phyloP scores from a whole-genome alignment of 2,797 vertebrate species.

The Meriones psammophilus region DNA sequence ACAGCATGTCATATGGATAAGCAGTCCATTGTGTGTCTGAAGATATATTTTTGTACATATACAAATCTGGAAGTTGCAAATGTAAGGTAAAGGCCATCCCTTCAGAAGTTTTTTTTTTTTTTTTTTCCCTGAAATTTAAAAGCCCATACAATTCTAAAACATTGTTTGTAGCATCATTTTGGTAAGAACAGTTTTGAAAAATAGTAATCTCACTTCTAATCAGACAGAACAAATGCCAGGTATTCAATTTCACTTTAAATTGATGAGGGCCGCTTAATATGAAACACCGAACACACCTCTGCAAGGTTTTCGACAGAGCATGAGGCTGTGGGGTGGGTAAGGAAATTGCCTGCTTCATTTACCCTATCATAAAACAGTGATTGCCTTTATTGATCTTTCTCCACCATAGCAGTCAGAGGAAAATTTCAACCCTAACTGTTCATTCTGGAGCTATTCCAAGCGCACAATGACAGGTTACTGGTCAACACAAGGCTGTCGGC shows the following conservation, averaged over 20 bases:
- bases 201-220: slow-evolving; percentile 73
- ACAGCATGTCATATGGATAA: slow-evolving; percentile 69
- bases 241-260: slow-evolving; percentile 7
- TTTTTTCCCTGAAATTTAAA: slow-evolving; percentile 81
- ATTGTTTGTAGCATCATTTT: slow-evolving; percentile 75
- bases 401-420: slow-evolving; percentile 94
- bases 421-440: slow-evolving; percentile 99
- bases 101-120: slow-evolving; percentile 76
- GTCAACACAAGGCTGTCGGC: slow-evolving; percentile 98
- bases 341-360: slow-evolving; percentile 59
- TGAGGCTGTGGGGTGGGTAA: slow-evolving; percentile 17
- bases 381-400: slow-evolving; percentile 82
- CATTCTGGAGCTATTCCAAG: slow-evolving; percentile 99
- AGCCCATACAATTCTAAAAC: slow-evolving; percentile 77
- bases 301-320: neutral
- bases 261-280: neutral
- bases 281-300: neutral
- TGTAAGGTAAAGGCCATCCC: slow-evolving; percentile 58
- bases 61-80: slow-evolving; percentile 65
- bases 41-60: slow-evolving; percentile 20
- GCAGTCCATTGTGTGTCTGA: neutral
- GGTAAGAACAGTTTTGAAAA: slow-evolving; percentile 77
- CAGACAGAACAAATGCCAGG: slow-evolving; percentile 47
- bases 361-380: slow-evolving; percentile 60
- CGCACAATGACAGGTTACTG: slow-evolving; percentile 96